These are phyloP conservation scores for Entomobrya multifasciata DNA, from an alignment of 2,888 invertebrate genomes.

Conservation along the genomic window DNA sequence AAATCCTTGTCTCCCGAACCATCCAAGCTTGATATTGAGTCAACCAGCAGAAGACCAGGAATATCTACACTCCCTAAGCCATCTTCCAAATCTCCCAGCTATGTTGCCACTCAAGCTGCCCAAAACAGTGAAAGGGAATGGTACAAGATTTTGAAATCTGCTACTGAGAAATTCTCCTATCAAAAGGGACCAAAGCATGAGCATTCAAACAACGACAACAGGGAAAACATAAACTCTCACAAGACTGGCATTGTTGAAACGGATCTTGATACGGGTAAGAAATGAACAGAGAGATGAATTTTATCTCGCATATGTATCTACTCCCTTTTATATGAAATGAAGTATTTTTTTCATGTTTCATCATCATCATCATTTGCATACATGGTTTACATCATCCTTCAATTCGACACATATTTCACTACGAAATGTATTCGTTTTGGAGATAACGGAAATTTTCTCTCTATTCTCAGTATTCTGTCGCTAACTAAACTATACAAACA, in stretches of 20 bases:
- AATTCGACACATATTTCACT: slow-evolving; percentile 7
- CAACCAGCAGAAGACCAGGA: slow-evolving; percentile 3
- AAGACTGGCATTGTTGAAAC: slow-evolving; percentile 79
- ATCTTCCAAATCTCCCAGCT: slow-evolving; percentile 51
- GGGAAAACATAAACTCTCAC: slow-evolving; percentile 39
- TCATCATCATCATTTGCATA: slow-evolving; percentile 39
- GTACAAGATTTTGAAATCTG: slow-evolving; percentile 79
- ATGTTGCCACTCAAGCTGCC: slow-evolving; percentile 57
- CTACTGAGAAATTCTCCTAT: slow-evolving; percentile 79
- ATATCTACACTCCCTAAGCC: slow-evolving; percentile 52
- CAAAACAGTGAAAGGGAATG: slow-evolving; percentile 79
- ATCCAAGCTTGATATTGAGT: slow-evolving; percentile 48
- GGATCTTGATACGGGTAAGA: slow-evolving; percentile 79
- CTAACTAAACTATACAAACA: too few species aligned
- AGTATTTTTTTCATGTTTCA: slow-evolving; percentile 23
- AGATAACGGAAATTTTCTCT: slow-evolving; percentile 10
- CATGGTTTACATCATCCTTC: not conserved
- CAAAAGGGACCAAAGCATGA: slow-evolving; percentile 73
- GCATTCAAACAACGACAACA: slow-evolving; percentile 35
- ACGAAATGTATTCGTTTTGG: not conserved
- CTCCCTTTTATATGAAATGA: too few species aligned
- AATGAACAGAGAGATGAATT: too few species aligned
- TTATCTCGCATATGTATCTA: too few species aligned
- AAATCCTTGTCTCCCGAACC: slow-evolving; percentile 73
- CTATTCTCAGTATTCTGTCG: too few species aligned